phyloP scores from a whole-genome alignment of 2,888 invertebrate species.

The Rhagonycha fulva region DNA sequence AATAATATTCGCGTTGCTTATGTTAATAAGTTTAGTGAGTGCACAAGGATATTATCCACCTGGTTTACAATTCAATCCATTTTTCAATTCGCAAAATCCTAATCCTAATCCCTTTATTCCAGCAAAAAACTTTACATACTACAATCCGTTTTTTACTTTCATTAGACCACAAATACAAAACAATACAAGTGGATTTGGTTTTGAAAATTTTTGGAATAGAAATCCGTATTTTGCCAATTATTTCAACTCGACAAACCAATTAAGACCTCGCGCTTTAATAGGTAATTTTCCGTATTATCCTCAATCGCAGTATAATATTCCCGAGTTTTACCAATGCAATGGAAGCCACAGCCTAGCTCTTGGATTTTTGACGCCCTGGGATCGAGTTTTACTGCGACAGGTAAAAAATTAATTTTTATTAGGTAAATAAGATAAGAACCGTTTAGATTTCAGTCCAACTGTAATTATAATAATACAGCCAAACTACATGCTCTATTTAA shows the following conservation, averaged over 20 bases:
- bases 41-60: not conserved
- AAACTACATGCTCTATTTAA: not conserved
- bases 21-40: not conserved
- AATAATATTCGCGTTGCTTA: not conserved
- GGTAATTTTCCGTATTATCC: not conserved
- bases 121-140: not conserved
- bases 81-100: not conserved
- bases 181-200: not conserved
- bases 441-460: not conserved
- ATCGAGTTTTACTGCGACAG: constrained; percentile 46
- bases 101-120: not conserved
- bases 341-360: constrained; percentile 41
- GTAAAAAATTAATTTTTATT: constrained; percentile 32
- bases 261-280: not conserved
- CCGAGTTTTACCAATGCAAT: constrained; percentile 7
- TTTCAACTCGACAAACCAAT: not conserved
- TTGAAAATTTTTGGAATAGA: not conserved
- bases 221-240: not conserved
- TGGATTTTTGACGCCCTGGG: constrained; percentile 43
- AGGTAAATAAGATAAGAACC: not conserved
- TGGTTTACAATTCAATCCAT: constrained; percentile 5
- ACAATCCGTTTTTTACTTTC: not conserved
- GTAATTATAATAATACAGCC: not conserved
- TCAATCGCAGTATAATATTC: constrained; percentile 1
- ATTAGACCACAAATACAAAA: not conserved